A percentile compares a stretch with the other conserved stretches of the same genome.
Evolutionary conservation across 2,113 vertebrate species (phyloP).

Genomic region (Oryzias melastigma): DNA sequence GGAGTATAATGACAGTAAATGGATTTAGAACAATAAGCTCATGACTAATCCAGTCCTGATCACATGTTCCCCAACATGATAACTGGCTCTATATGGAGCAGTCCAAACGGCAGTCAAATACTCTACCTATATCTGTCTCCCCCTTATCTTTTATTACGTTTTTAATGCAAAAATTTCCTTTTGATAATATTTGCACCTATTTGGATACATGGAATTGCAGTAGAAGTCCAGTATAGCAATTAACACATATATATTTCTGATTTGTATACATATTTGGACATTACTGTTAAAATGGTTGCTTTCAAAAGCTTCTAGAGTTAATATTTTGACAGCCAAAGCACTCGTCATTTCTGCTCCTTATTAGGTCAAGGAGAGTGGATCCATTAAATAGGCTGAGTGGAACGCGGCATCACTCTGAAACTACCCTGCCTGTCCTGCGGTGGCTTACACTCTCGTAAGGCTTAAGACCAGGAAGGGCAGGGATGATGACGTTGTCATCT

Average conservation of each 20-base stretch:
- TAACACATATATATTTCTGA: too few relatives aligned
- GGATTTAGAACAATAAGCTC: constrained; percentile 71
- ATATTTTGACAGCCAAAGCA: background rate
- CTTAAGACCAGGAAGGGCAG: constrained; percentile 45
- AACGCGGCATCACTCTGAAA: constrained; percentile 21
- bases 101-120: constrained; percentile 9
- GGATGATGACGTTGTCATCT: constrained; percentile 55
- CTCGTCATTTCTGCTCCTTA: constrained; percentile 32
- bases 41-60: constrained; percentile 56
- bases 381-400: constrained; percentile 51
- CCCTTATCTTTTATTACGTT: too few relatives aligned
- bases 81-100: constrained; percentile 11
- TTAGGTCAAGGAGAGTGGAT: constrained; percentile 52
- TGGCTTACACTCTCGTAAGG: constrained; percentile 48
- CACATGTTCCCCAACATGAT: constrained; percentile 16
- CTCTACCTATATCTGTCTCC: background rate
- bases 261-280: too few relatives aligned
- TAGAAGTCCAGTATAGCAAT: too few relatives aligned
- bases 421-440: constrained; percentile 39
- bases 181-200: too few relatives aligned
- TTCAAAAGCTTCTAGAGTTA: too few relatives aligned
- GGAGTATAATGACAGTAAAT: constrained; percentile 41
- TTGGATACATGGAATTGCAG: too few relatives aligned
- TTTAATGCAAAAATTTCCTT: too few relatives aligned
- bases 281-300: too few relatives aligned